Evolutionary conservation across 2,797 vertebrate species (phyloP).

Genomic region (Rhinoraja longicauda): DNA sequence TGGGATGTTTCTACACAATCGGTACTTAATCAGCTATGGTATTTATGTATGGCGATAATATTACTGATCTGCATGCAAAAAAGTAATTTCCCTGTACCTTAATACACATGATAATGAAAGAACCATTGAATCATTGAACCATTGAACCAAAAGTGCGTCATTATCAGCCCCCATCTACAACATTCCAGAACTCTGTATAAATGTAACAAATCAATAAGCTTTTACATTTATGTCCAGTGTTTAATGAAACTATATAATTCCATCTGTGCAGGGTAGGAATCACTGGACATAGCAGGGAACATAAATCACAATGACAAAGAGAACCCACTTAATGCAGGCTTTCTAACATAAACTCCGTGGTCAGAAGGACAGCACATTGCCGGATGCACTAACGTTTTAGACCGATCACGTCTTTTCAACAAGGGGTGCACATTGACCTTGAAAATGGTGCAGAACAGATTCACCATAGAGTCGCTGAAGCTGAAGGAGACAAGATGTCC

Average conservation of each 20-base stretch:
- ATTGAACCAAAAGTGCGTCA: too few relatives aligned
- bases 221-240: neutral
- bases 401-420: neutral
- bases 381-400: neutral
- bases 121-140: too few relatives aligned
- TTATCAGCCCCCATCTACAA: neutral
- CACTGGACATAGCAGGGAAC: neutral
- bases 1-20: too few relatives aligned
- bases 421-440: neutral
- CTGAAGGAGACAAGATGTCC: neutral
- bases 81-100: too few relatives aligned
- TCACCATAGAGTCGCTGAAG: neutral
- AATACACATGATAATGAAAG: too few relatives aligned
- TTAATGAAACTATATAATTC: neutral
- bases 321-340: too few relatives aligned
- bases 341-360: neutral
- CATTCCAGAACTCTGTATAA: neutral
- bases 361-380: neutral
- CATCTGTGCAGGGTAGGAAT: neutral
- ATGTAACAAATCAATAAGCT: slow-evolving; percentile 14
- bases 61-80: too few relatives aligned
- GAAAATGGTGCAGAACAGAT: neutral
- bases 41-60: too few relatives aligned
- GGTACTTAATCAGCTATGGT: too few relatives aligned
- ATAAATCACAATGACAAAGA: neutral